Conservation (phyloP, 2,113 vertebrate species). For the Lepidothrix coronata region DNA sequence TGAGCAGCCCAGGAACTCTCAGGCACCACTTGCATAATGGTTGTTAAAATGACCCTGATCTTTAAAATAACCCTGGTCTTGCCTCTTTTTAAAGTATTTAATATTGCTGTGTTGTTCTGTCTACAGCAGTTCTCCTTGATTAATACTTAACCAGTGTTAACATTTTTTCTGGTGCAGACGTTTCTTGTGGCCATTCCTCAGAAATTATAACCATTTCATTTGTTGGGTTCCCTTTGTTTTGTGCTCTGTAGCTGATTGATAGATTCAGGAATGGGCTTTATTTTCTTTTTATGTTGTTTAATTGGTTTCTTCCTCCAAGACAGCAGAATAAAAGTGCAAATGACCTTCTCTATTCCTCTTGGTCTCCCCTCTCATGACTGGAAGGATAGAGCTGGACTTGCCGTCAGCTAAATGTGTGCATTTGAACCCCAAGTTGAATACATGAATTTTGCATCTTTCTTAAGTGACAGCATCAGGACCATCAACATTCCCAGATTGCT, state of each 20-base stretch:
- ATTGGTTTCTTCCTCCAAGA: conserved; percentile 46
- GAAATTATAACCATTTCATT: neutral
- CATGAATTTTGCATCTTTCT: conserved; percentile 41
- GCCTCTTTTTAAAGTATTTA: neutral
- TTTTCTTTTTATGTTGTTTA: conserved; percentile 42
- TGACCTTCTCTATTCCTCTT: conserved; percentile 26
- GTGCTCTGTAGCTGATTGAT: neutral
- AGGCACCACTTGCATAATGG: neutral
- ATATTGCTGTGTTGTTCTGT: conserved; percentile 2
- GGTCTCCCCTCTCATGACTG: neutral
- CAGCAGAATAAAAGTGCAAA: conserved; percentile 15
- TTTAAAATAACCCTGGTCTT: conserved; percentile 15
- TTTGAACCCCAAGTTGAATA: neutral
- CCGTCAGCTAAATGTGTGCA: neutral
- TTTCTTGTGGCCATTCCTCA: conserved; percentile 6
- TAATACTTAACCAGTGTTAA: conserved; percentile 47
- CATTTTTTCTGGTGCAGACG: neutral
- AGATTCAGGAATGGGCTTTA: conserved; percentile 26
- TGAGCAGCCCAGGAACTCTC: neutral
- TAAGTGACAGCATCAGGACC: conserved; percentile 26
- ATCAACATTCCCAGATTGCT: neutral
- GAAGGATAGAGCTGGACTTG: neutral
- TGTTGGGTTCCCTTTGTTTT: conserved; percentile 8
- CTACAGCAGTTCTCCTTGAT: conserved; percentile 21
- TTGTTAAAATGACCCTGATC: conserved; percentile 16